Evolutionary conservation across 2,113 vertebrate species (phyloP).

Genomic region (Parotia lawesii): DNA sequence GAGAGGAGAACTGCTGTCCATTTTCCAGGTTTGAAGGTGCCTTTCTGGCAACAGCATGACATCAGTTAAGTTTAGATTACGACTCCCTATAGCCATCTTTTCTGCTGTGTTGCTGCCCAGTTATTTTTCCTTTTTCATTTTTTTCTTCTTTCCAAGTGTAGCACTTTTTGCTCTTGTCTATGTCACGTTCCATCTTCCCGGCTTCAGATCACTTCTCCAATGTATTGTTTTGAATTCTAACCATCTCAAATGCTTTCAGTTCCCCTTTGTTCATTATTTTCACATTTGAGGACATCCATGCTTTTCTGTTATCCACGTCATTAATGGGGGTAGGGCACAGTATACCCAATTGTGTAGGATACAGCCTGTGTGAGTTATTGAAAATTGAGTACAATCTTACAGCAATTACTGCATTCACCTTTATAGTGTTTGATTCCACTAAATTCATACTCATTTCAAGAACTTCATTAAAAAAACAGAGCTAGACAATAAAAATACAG

Average conservation of each 20-base stretch:
- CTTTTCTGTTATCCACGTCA: background rate
- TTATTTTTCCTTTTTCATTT: background rate
- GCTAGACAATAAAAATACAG: background rate
- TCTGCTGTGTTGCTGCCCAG: background rate
- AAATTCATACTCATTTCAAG: background rate
- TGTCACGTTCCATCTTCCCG: rapidly evolving
- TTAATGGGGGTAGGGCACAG: background rate
- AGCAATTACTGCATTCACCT: background rate
- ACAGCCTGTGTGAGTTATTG: background rate
- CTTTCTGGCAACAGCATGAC: background rate
- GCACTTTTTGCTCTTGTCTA: background rate
- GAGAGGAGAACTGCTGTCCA: background rate
- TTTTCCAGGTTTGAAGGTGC: background rate
- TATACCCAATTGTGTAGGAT: background rate
- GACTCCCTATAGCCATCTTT: background rate
- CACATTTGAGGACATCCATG: background rate
- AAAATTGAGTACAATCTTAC: background rate
- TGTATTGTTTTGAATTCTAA: background rate
- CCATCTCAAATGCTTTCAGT: background rate
- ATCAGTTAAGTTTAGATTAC: background rate
- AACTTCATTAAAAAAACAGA: background rate
- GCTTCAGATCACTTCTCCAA: background rate
- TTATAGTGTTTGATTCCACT: background rate
- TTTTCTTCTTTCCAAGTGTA: background rate
- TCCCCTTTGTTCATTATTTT: background rate